Evolutionary conservation across 2,797 vertebrate genomes (phyloP), one percentile per base, ranked within the genome.

Genomic region (Melanotaenia trifasciata): DNA sequence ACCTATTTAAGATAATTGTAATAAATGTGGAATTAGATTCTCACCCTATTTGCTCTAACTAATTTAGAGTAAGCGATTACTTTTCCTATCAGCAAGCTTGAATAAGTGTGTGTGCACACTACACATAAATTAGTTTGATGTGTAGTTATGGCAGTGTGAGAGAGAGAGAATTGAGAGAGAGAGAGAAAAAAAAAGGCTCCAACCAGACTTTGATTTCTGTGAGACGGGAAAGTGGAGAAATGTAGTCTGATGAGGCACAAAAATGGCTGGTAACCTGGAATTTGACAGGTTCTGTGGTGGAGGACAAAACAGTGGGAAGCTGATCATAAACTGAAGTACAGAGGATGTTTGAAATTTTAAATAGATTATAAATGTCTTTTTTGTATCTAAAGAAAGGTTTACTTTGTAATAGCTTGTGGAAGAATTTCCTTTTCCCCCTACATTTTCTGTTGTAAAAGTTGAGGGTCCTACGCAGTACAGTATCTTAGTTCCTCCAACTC

Each of bases 41-140:
- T 85, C 71, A 84, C 80, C 47, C 81, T 82, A 78, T 84, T 88
- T 87, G 85, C 78, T 67, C 79, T 47, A 68, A 87, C 89, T 81
- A 87, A 91, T 91, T 92, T 88, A 79, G 87, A 89, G 78, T 87
- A 84, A 86, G 85, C 82, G 88, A 84, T 90, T 86, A 84, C 79
- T 78, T 85, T 87, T 66, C 59, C 81, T 89, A 81, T 87, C 87
- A 86, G 80, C 81, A 59, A 82, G 59, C 72, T 28, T 11, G 35
- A 70, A 64, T 50, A 14, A 64, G 65, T 74, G 62, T 73, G 64
- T 62, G 62, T 35, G 40, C 62, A 47, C 61, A 68, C 69, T 71
- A 78, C 66, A 70, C 81, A 69, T 58, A 47, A 69, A 87, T 77
- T 58, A 77, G 70, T 58, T 71, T 80, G 72, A 83, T 73, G 81